These are phyloP conservation scores for Rutilus rutilus DNA, from an alignment of 2,113 vertebrate genomes.

Conservation along the genomic window DNA sequence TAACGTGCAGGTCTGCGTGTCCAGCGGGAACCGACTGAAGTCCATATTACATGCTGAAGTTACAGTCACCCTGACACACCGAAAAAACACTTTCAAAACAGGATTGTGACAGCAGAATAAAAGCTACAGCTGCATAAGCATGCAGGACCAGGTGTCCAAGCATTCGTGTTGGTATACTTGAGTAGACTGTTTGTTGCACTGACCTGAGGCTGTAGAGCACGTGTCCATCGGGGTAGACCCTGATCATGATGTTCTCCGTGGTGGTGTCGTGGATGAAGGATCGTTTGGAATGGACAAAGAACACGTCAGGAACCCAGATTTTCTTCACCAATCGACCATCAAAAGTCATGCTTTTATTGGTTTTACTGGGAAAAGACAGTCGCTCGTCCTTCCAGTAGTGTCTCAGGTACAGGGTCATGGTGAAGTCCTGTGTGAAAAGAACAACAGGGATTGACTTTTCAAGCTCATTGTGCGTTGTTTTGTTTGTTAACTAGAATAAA, in stretches of 20 bases:
- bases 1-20: slow-evolving; percentile 93
- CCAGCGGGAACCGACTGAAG: slow-evolving; percentile 94
- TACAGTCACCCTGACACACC: slow-evolving; percentile 85
- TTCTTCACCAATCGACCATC: slow-evolving; percentile 92
- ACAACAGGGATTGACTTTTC: not conserved
- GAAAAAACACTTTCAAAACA: slow-evolving; percentile 25
- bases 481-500: too few species aligned
- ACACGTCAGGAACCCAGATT: slow-evolving; percentile 96
- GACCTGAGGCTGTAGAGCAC: slow-evolving; percentile 97
- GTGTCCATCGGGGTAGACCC: slow-evolving; percentile 91
- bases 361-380: slow-evolving; percentile 87
- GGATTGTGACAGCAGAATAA: not conserved
- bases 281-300: slow-evolving; percentile 95
- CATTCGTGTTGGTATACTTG: not conserved
- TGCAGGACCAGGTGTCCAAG: not conserved
- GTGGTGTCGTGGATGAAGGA: slow-evolving; percentile 95
- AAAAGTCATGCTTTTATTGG: slow-evolving; percentile 96
- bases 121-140: not conserved
- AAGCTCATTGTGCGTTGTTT: too few species aligned
- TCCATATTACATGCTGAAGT: slow-evolving; percentile 98
- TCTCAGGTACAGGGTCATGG: slow-evolving; percentile 94
- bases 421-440: slow-evolving; percentile 85
- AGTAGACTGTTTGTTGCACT: slow-evolving; percentile 46
- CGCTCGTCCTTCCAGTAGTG: slow-evolving; percentile 97
- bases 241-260: slow-evolving; percentile 94